Evolutionary conservation across 1,140 invertebrate species (phyloP).

Genomic region (Achatina immaculata): DNA sequence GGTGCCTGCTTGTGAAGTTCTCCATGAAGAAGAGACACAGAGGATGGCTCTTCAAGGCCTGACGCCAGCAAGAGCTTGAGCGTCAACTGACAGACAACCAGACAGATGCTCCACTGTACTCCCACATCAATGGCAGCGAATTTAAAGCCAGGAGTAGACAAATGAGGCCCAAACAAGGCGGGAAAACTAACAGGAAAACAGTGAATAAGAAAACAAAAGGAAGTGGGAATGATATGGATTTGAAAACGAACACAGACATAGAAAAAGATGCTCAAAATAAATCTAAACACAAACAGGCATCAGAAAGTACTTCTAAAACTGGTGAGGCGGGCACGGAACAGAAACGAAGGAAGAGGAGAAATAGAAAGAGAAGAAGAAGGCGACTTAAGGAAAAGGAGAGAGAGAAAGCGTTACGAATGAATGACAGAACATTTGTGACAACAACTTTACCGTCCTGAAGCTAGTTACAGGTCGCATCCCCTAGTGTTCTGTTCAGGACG

Average conservation of each 20-base stretch:
- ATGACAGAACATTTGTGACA: not conserved
- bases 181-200: not conserved
- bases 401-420: not conserved
- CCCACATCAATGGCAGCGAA: not conserved
- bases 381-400: not conserved
- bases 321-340: not conserved
- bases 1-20: constrained; percentile 48
- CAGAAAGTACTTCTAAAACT: not conserved
- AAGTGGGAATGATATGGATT: not conserved
- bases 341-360: not conserved
- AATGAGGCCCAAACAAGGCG: not conserved
- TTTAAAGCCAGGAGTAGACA: not conserved
- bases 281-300: not conserved
- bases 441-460: not conserved
- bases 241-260: not conserved
- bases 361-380: not conserved
- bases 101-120: not conserved
- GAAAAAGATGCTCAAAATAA: not conserved
- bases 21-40: constrained; percentile 45
- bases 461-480: too few relatives aligned
- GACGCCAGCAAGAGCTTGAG: constrained; percentile 14
- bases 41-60: constrained; percentile 50
- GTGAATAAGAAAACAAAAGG: not conserved
- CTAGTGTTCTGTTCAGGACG: too few relatives aligned
- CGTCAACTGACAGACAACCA: not conserved